phyloP scores from a whole-genome alignment of 2,113 vertebrate genomes.

The Perca flavescens region DNA sequence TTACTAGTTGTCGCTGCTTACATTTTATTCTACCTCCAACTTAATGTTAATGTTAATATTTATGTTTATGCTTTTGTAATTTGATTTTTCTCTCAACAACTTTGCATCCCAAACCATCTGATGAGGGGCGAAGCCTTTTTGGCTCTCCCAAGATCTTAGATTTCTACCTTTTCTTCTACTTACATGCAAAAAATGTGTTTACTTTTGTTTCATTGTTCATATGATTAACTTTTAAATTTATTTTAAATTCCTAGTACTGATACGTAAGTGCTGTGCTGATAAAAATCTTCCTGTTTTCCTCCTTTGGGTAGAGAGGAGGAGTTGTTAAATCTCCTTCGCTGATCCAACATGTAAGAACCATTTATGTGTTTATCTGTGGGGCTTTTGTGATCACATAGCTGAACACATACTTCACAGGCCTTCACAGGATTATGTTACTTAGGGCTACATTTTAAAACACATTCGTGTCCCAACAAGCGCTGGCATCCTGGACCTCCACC shows the following conservation, averaged over 20 bases:
- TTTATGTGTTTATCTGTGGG: neutral
- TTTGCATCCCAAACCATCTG: neutral
- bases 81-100: neutral
- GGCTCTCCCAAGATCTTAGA: neutral
- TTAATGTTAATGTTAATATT: too few relatives aligned
- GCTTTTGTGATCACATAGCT: neutral
- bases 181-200: neutral
- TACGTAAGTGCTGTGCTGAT: neutral
- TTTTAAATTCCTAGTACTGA: neutral
- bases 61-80: neutral
- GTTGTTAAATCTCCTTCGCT: neutral
- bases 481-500: neutral
- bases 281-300: neutral
- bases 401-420: constrained; percentile 33
- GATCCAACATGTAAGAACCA: neutral
- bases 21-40: neutral
- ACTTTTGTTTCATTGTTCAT: neutral
- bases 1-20: neutral
- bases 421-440: constrained; percentile 52
- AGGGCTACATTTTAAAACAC: constrained; percentile 51
- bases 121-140: neutral
- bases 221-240: neutral
- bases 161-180: neutral
- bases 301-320: neutral
- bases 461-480: constrained; percentile 70